These are phyloP conservation scores for Lepilemur septentrionalis DNA, from an alignment of 2,797 vertebrate genomes.

Conservation along the genomic window DNA sequence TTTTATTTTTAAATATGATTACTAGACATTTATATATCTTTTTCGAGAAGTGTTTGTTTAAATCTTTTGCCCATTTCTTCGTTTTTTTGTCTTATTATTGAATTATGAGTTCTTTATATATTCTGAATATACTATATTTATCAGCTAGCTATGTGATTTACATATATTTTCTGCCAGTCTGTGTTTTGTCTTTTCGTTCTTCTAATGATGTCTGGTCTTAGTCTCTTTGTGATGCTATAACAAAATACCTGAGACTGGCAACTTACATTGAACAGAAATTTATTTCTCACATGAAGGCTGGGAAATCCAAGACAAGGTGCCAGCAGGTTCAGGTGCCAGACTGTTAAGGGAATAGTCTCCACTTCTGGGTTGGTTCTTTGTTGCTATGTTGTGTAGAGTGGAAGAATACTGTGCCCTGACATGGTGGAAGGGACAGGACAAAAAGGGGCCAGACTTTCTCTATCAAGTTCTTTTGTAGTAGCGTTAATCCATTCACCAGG, in stretches of 20 bases:
- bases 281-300: not conserved
- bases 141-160: not conserved
- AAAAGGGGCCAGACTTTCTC: not conserved
- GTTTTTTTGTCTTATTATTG: not conserved
- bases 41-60: not conserved
- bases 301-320: not conserved
- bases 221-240: not conserved
- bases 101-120: not conserved
- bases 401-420: not conserved
- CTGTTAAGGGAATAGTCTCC: not conserved
- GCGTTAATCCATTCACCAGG: not conserved
- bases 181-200: not conserved
- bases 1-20: not conserved
- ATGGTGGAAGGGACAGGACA: not conserved
- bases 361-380: not conserved
- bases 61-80: not conserved
- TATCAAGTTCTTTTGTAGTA: not conserved
- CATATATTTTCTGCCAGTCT: not conserved
- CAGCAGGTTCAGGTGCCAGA: not conserved
- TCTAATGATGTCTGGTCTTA: not conserved
- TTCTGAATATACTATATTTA: not conserved
- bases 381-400: not conserved
- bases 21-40: not conserved
- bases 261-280: not conserved
- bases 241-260: not conserved